Conservation (phyloP, 2,888 invertebrate species). For the Phyllotreta cruciferae region DNA sequence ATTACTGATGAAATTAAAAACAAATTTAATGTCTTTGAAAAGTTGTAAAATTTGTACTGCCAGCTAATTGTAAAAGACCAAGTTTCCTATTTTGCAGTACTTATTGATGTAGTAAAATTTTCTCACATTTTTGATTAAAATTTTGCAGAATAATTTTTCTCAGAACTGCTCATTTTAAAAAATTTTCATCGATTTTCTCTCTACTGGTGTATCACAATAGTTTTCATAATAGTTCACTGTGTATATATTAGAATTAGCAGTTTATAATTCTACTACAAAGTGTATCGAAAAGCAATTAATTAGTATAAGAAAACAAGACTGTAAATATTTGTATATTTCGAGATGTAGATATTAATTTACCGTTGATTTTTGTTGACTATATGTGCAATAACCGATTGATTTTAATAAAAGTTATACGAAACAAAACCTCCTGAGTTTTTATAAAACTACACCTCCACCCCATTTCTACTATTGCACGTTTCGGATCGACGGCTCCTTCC, state of each 20-base stretch:
- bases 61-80: too few species aligned
- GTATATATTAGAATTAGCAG: background rate
- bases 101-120: too few species aligned
- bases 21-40: too few species aligned
- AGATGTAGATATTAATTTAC: slow-evolving; percentile 36
- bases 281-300: slow-evolving; percentile 16
- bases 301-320: slow-evolving; percentile 27
- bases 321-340: slow-evolving; percentile 44
- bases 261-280: slow-evolving; percentile 1
- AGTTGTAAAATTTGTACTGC: too few species aligned
- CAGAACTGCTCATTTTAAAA: too few species aligned
- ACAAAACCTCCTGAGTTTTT: background rate
- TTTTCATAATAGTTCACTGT: background rate
- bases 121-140: too few species aligned
- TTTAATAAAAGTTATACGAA: slow-evolving; percentile 41
- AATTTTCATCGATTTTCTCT: too few species aligned
- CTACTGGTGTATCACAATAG: background rate
- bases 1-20: too few species aligned
- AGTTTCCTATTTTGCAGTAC: too few species aligned
- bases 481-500: slow-evolving; percentile 44
- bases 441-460: too few species aligned
- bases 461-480: slow-evolving; percentile 31
- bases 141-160: too few species aligned
- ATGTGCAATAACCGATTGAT: slow-evolving; percentile 40
- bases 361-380: slow-evolving; percentile 42